Conservation (phyloP, 92 coral and sea anemone genomes). For the Epizoanthus fatuus region DNA sequence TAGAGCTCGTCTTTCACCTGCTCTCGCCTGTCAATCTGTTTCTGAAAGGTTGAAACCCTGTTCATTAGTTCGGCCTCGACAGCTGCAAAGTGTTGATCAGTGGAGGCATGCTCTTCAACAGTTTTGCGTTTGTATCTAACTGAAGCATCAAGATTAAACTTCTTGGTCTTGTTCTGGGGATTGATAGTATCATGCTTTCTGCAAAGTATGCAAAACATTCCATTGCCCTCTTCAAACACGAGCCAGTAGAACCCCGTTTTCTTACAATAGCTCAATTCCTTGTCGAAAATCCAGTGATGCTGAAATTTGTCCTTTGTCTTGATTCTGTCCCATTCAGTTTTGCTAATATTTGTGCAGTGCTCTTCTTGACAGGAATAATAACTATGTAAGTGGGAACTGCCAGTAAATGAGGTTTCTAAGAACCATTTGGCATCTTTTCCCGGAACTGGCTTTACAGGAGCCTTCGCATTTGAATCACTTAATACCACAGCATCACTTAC, state of each 20-base stretch:
- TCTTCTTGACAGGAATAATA: constrained; percentile 28
- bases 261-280: constrained; percentile 6
- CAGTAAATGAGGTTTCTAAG: background rate
- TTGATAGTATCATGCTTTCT: constrained; percentile 13
- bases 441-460: constrained; percentile 26
- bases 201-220: constrained; percentile 50
- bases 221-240: constrained; percentile 15
- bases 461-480: constrained; percentile 8
- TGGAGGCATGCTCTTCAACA: constrained; percentile 29
- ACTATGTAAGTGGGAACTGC: constrained; percentile 4
- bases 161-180: constrained; percentile 47
- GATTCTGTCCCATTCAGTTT: background rate
- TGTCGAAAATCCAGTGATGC: constrained; percentile 43
- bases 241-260: constrained; percentile 45
- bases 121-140: constrained; percentile 39
- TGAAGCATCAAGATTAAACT: constrained; percentile 40
- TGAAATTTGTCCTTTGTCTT: constrained; percentile 27
- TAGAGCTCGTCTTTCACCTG: constrained; percentile 28
- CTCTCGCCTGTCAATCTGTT: constrained; percentile 36
- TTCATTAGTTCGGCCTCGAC: constrained; percentile 35
- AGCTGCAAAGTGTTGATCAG: constrained; percentile 43
- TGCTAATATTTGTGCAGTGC: constrained; percentile 18
- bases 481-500: background rate
- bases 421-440: background rate
- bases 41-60: constrained; percentile 42